Evolutionary conservation across 1,140 invertebrate species (phyloP), one percentile per base, ranked within the genome.

Genomic region (Bombus confusus): DNA sequence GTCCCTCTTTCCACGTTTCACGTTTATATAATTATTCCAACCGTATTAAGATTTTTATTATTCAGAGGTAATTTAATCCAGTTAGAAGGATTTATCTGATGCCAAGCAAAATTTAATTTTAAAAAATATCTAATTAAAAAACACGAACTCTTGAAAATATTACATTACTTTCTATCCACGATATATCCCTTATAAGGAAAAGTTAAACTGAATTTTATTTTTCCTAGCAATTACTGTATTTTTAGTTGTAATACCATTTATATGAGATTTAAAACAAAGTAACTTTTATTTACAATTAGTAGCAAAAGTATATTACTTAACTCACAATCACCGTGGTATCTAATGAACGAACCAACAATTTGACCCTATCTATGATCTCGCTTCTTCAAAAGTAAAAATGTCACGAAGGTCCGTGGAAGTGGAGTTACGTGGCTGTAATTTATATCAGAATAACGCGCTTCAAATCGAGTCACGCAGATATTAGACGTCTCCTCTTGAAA

Each of bases 401-500:
- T 52, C 73, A 76, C 74, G 74, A 57, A 59, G 57, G 74, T 52
- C n/a, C 31, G 52, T 59, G 52, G 6, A 76, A 57, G 47, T 41
- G 47, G 25, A 37, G 22, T 8, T 76, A 76, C 39, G 62, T 79
- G 62, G 41, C 31, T 43, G 76, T 59, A 78, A 78, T 78, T 78
- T 64, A 66, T 78, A 78, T 64, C 39, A 34, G 31, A 52, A 22
- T 39, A 66, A 78, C 59, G 59, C 28, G 22, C n/a, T 43, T 66
- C n/a, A 31, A 75, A 78, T n/a, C 39, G n/a, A 43, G 57, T 43
- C 59, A 66, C 76, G 76, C 59, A 66, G 59, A 78, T 43, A 78
- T 31, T 39, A 22, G 59, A 28, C 31, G 43, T 6, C 43, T 52
- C 73, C 43, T 57, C 43, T 34, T 52, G 73, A 52, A 75, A 75